A percentile compares a stretch with the other conserved stretches of the same genome.
Conservation (phyloP, 2,797 vertebrate genomes). For the Hapalemur alaotrensis region DNA sequence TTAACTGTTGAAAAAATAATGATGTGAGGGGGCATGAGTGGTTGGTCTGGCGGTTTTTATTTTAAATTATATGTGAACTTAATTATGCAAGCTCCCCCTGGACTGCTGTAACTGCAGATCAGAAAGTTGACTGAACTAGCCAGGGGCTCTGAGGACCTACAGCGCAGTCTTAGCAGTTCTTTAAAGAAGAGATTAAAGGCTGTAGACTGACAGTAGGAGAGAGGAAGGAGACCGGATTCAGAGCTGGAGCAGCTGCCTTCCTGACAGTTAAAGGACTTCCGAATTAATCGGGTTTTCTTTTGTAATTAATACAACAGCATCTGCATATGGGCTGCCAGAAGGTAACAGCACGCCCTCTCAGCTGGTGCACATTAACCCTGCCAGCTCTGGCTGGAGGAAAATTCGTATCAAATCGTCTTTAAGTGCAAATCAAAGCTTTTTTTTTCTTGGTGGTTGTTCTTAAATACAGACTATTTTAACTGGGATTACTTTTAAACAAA, state of each 20-base stretch:
- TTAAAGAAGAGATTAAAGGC: slow-evolving; percentile 46
- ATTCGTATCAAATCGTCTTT: neutral
- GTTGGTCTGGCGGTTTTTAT: slow-evolving; percentile 7
- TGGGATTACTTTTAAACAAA: slow-evolving; percentile 36
- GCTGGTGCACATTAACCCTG: slow-evolving; percentile 44
- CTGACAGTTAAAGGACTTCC: slow-evolving; percentile 61
- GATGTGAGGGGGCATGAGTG: neutral
- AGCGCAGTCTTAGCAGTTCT: neutral
- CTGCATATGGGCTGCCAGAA: slow-evolving; percentile 67
- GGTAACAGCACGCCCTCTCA: slow-evolving; percentile 46
- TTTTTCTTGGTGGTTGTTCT: neutral
- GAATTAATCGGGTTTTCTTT: slow-evolving; percentile 57
- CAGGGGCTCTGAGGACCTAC: neutral
- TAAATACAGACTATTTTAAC: slow-evolving; percentile 28
- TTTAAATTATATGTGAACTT: slow-evolving; percentile 15
- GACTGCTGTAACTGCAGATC: slow-evolving; percentile 6
- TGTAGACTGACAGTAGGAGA: neutral
- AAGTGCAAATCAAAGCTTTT: neutral
- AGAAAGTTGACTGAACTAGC: slow-evolving; percentile 2
- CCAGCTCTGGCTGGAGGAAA: slow-evolving; percentile 45
- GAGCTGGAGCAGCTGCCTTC: slow-evolving; percentile 53
- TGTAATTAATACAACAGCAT: slow-evolving; percentile 71
- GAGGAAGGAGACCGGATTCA: slow-evolving; percentile 26
- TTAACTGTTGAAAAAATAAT: slow-evolving; percentile 38
- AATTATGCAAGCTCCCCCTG: neutral